Percentiles rank a stretch among this genome's conserved stretches.
phyloP scores from a whole-genome alignment of 2,113 vertebrate species.

The Fregata magnificens region DNA sequence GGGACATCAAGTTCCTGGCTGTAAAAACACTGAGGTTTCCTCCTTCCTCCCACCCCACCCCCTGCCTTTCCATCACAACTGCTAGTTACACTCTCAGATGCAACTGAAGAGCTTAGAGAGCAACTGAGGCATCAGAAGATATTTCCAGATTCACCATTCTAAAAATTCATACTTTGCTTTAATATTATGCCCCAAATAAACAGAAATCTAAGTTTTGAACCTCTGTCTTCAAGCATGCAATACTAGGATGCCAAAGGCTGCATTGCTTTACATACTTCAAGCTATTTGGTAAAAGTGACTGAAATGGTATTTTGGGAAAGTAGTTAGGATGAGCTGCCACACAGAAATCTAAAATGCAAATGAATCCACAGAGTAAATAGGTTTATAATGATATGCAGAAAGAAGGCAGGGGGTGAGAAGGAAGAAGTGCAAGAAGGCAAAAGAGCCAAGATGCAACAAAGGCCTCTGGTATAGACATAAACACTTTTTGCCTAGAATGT shows the following conservation, averaged over 20 bases:
- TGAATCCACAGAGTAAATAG: not conserved
- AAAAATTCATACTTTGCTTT: not conserved
- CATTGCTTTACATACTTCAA: not conserved
- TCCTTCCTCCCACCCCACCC: not conserved
- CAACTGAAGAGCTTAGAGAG: not conserved
- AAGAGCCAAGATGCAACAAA: not conserved
- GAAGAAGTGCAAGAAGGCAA: not conserved
- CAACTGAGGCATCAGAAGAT: not conserved
- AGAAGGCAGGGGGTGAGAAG: not conserved
- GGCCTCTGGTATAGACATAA: not conserved
- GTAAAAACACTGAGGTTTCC: not conserved
- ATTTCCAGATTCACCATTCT: not conserved
- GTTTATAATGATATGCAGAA: not conserved
- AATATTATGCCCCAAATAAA: not conserved
- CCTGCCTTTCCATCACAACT: not conserved
- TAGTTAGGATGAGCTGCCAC: not conserved
- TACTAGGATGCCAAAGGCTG: not conserved
- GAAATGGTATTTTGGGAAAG: not conserved
- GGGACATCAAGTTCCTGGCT: not conserved
- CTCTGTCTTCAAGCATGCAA: not conserved
- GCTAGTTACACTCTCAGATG: not conserved
- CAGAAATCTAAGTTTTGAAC: not conserved
- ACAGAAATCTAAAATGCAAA: not conserved
- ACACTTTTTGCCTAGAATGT: not conserved
- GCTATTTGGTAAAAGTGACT: not conserved